A percentile compares a stretch with the other conserved stretches of the same genome.
Evolutionary conservation across 2,797 vertebrate genomes (phyloP).

Genomic region (Sternarchorhynchus goeldii): DNA sequence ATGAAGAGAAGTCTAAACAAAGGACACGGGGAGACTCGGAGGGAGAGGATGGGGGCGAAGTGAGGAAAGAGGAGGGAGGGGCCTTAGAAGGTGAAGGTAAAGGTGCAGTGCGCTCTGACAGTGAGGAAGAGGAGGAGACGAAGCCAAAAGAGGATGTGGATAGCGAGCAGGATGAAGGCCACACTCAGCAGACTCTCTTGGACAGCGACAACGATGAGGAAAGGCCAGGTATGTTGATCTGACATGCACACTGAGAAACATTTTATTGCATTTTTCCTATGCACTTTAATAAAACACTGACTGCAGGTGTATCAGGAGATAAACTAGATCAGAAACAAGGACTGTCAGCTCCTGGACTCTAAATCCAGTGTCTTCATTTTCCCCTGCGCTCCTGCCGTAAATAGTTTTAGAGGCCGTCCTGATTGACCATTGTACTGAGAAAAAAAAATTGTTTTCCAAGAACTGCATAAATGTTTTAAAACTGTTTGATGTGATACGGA

Average conservation of each 20-base stretch:
- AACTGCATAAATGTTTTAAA: no score
- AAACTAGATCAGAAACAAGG: no score
- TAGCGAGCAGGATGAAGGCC: conserved; percentile 75
- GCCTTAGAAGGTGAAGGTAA: conserved; percentile 68
- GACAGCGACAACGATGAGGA: conserved; percentile 85
- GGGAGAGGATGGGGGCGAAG: conserved; percentile 74
- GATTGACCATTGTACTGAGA: no score
- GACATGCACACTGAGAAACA: neutral
- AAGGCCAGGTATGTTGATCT: conserved; percentile 71
- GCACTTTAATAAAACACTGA: no score
- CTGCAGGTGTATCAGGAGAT: no score
- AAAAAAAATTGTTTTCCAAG: no score
- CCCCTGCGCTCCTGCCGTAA: no score
- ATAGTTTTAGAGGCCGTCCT: no score
- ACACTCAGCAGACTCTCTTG: conserved; percentile 65
- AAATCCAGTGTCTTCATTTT: no score
- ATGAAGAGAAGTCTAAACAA: conserved; percentile 66
- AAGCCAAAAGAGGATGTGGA: conserved; percentile 65
- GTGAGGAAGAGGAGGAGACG: conserved; percentile 70
- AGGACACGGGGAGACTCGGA: conserved; percentile 77
- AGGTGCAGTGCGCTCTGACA: conserved; percentile 80
- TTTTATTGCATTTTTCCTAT: no score
- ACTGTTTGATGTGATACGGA: no score
- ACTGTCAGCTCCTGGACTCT: no score
- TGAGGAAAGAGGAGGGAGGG: conserved; percentile 63